Conservation (phyloP, 2,888 invertebrate genomes). For the Altica lythri region DNA sequence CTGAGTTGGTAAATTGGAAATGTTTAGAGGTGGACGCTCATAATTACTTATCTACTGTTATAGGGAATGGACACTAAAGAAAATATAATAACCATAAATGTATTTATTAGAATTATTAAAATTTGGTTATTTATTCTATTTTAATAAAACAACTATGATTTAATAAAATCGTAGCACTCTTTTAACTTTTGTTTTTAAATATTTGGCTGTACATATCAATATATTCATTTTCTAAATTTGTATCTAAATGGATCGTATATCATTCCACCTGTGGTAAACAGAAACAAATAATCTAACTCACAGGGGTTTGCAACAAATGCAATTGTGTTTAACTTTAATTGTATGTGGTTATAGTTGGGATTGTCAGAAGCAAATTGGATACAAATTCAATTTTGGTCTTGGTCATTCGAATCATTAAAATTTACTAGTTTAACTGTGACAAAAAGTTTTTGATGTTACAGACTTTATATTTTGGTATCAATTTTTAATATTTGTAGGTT, state of each 20-base stretch:
- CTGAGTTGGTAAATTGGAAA: too few relatives aligned
- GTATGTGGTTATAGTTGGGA: conserved; percentile 17
- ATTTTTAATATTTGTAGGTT: too few relatives aligned
- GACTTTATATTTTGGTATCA: too few relatives aligned
- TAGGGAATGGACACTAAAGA: background rate
- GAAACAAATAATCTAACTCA: conserved; percentile 12
- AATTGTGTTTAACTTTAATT: conserved; percentile 27
- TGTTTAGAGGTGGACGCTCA: too few relatives aligned
- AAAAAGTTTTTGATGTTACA: too few relatives aligned
- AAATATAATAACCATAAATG: background rate
- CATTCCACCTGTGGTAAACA: background rate
- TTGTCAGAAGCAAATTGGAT: conserved; percentile 22
- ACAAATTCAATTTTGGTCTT: conserved; percentile 11
- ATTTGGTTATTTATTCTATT: background rate
- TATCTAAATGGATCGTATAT: too few relatives aligned
- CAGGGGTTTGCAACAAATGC: conserved; percentile 20
- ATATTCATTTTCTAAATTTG: background rate
- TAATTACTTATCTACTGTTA: too few relatives aligned
- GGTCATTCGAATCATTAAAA: conserved; percentile 6
- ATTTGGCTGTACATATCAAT: background rate
- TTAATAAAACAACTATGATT: too few relatives aligned
- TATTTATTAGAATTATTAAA: background rate
- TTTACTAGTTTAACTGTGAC: too few relatives aligned
- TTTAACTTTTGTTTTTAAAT: too few relatives aligned
- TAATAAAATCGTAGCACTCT: background rate